Conservation (phyloP, 2,888 invertebrate genomes). For the Nomada goodeniana region DNA sequence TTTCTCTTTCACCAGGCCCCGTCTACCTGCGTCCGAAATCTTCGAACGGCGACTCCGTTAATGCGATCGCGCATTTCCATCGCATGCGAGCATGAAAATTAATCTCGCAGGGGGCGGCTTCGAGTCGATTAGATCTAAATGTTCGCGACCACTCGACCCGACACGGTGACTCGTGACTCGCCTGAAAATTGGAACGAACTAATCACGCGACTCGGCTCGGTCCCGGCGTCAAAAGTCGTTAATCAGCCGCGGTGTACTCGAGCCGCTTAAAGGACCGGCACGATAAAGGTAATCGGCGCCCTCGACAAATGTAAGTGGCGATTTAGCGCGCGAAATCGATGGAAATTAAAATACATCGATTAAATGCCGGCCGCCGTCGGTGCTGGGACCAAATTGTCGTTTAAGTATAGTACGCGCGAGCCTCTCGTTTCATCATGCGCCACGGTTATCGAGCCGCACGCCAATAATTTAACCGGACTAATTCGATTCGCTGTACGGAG, state of each 20-base stretch:
- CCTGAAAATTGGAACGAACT: conserved; percentile 60
- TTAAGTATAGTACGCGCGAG: conserved; percentile 60
- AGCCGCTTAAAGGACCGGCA: conserved; percentile 58
- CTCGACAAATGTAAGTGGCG: conserved; percentile 68
- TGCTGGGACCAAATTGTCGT: conserved; percentile 63
- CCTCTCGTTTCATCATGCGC: conserved; percentile 54
- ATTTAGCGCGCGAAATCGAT: conserved; percentile 67
- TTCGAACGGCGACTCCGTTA: conserved; percentile 10
- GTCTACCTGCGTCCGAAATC: not conserved
- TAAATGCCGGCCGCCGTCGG: conserved; percentile 44
- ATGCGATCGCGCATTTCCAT: conserved; percentile 9
- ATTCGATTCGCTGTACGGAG: conserved; percentile 43
- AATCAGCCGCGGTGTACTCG: conserved; percentile 56
- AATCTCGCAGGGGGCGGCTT: conserved; percentile 26
- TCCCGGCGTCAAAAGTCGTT: conserved; percentile 60
- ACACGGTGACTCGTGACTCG: conserved; percentile 17
- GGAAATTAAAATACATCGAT: conserved; percentile 70
- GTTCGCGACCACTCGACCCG: conserved; percentile 20
- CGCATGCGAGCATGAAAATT: conserved; percentile 26
- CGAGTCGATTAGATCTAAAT: conserved; percentile 31
- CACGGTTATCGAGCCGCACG: conserved; percentile 52
- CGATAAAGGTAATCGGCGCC: conserved; percentile 68
- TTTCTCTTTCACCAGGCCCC: not conserved
- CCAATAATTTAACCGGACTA: conserved; percentile 50
- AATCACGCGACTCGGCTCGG: conserved; percentile 55